Evolutionary conservation across 2,888 invertebrate genomes (phyloP), one percentile per base, ranked within the genome.

Genomic region (Lasiommata megera): DNA sequence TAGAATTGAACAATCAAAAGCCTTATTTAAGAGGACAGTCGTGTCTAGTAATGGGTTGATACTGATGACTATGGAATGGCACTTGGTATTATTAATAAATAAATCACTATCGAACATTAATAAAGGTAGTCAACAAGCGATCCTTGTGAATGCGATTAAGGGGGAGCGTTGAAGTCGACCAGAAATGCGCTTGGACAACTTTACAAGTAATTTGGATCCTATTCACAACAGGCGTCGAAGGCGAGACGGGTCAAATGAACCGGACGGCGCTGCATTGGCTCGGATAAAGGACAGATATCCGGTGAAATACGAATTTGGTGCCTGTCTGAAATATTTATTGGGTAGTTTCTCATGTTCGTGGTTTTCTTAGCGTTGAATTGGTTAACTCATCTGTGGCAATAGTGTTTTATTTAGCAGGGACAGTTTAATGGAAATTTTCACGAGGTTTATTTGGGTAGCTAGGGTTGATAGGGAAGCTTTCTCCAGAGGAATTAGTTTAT

Each of bases 141-240:
- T 66, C 59, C 59, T 63, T 65, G 62, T 65, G 66, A 62, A 72
- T 73, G 73, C 67, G 67, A 65, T 72, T 66, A 65, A 71, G 72
- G 73, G 65, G 68, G 64, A 71, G 70, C 41, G 31, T 72, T 68
- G 66, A 59, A 60, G 54, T 66, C 66, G 61, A 61, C 58, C 54
- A 66, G 69, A 70, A 72, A 77, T 80, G 79, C 77, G 76, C 71
- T 76, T 62, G 62, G 68, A 71, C 78, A 78, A 80, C 82, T 84
- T 82, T 85, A 79, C 82, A 74, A 82, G 83, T 83, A 80, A 86
- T 87, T 86, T 84, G 74, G 80, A 87, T 85, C 84, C 85, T 79
- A 84, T 87, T 84, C 85, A 88, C 85, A 82, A 80, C 80, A 79
- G 73, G 65, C 52, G 52, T 52, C 52, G 41, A 52, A 41, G 50